Evolutionary conservation across 2,797 vertebrate genomes (phyloP), one percentile per base, ranked within the genome.

Genomic region (Oryzias sinensis): DNA sequence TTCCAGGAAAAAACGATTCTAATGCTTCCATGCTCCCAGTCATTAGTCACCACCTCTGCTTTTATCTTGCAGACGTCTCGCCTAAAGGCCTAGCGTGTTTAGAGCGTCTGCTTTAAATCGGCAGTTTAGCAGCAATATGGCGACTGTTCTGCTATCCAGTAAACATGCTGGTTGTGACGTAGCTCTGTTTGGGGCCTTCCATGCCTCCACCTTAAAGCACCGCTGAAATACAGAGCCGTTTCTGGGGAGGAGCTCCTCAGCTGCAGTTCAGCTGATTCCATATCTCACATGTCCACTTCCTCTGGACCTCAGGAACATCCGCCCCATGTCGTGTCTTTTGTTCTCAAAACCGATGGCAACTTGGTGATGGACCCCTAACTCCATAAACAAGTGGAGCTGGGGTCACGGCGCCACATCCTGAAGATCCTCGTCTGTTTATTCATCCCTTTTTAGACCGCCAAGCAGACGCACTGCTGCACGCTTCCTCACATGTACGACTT

Each of bases 321-420:
- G n/a, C 59, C 43, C 72, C 62, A 58, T 60, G 49, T 65, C 62
- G 44, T 70, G 70, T 83, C 71, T 70, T 45, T 70, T 61, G 67
- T 61, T 50, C 45, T 64, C 48, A 49, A 52, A 48, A 43, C 40
- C 45, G 62, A 75, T 6, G 29, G 43, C 47, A 1, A 2, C 29
- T 41, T 14, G 51, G 27, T 56, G 59, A 22, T 17, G 57, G 45
- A 45, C 62, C 59, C 29, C 51, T 65, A 29, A 42, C 29, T 62
- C 50, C 49, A 58, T 63, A 53, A 82, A 76, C 66, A 68, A 73
- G 71, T 74, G 74, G 72, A 42, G 49, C 46, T 53, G 65, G 67
- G 62, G 70, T 66, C 62, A 76, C 3, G 18, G 2, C 11, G 0
- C 46, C 48, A 50, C 52, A 56, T 70, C 58, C 56, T 58, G 44